phyloP scores from a whole-genome alignment of 2,797 vertebrate species.

The Sebastes matsubarae region DNA sequence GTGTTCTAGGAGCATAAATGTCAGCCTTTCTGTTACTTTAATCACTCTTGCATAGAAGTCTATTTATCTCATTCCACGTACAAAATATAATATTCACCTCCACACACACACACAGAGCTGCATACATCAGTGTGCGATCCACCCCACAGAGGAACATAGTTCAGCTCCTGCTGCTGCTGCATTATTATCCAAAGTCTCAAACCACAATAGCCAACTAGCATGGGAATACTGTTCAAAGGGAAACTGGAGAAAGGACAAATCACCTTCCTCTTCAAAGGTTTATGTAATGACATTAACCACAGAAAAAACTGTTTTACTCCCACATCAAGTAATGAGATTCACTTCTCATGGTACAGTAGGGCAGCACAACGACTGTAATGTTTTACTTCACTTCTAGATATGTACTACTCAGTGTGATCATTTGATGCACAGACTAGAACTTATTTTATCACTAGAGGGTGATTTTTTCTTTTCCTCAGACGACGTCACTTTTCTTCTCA shows the following conservation, averaged over 20 bases:
- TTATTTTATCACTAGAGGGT: background rate
- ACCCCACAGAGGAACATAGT: background rate
- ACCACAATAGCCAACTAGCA: background rate
- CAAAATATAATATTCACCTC: conserved; percentile 11
- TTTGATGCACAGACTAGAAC: background rate
- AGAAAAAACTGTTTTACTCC: background rate
- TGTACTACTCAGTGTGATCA: background rate
- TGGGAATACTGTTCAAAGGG: background rate
- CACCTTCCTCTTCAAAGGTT: background rate
- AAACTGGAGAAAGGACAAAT: background rate
- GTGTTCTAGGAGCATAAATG: conserved; percentile 3
- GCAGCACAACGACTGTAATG: background rate
- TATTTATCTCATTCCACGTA: background rate
- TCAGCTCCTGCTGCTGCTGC: background rate
- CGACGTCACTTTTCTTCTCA: background rate
- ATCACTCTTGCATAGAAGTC: conserved; percentile 32
- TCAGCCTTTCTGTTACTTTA: conserved; percentile 31
- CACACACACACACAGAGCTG: background rate
- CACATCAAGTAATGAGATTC: background rate
- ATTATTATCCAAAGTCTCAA: conserved; percentile 6
- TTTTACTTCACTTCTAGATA: background rate
- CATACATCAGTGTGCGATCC: background rate
- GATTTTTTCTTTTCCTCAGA: too few species aligned
- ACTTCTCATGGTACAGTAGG: background rate
- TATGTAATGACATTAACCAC: background rate